phyloP scores from a whole-genome alignment of 2,888 invertebrate genomes.

The Drosophila phalerata region DNA sequence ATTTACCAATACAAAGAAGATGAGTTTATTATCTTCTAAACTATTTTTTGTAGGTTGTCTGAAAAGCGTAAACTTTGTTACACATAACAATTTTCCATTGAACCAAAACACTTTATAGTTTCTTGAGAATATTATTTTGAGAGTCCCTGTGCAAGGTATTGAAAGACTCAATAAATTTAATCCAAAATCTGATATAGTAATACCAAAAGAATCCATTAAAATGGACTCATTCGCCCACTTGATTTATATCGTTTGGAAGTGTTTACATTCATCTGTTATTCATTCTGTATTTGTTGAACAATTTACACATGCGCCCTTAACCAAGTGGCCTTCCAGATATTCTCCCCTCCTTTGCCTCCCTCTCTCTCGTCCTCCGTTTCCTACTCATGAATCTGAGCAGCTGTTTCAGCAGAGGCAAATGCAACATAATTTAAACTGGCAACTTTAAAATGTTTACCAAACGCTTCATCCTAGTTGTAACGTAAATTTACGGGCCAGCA shows the following conservation, averaged over 20 bases:
- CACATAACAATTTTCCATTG: too few species aligned
- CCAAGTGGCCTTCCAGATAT: slow-evolving; percentile 18
- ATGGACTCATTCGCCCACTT: background rate
- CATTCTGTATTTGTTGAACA: slow-evolving; percentile 53
- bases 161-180: too few species aligned
- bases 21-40: too few species aligned
- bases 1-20: too few species aligned
- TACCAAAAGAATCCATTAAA: background rate
- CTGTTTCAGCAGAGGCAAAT: slow-evolving; percentile 14
- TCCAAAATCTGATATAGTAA: background rate
- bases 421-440: slow-evolving; percentile 74
- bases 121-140: too few species aligned
- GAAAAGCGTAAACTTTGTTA: too few species aligned
- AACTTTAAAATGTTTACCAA: slow-evolving; percentile 81
- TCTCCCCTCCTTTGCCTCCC: background rate
- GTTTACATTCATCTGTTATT: slow-evolving; percentile 22
- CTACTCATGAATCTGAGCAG: slow-evolving; percentile 24
- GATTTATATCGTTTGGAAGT: slow-evolving; percentile 14
- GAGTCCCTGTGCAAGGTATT: too few species aligned
- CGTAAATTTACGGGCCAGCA: slow-evolving; percentile 79
- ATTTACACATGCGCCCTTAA: slow-evolving; percentile 40
- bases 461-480: slow-evolving; percentile 78
- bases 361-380: background rate
- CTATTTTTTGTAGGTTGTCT: too few species aligned
- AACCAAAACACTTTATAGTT: too few species aligned